Evolutionary conservation across 2,113 vertebrate species (phyloP).

Genomic region (Poicephalus gulielmi): DNA sequence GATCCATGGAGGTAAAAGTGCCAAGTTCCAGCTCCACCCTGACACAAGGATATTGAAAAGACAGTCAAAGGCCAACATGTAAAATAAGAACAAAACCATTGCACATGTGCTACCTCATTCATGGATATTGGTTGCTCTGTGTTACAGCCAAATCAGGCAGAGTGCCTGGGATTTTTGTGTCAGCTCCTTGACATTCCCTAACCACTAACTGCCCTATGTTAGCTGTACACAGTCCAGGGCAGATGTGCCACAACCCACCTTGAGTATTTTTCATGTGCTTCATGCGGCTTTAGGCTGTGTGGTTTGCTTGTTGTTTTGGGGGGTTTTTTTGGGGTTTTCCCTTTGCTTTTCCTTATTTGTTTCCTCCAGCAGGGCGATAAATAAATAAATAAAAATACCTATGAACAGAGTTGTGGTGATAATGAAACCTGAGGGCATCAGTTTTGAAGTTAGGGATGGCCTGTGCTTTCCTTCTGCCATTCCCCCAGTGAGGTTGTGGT

Average conservation of each 20-base stretch:
- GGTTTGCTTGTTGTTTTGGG: neutral
- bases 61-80: neutral
- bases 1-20: conserved; percentile 85
- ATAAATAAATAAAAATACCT: neutral
- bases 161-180: neutral
- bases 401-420: neutral
- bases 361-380: neutral
- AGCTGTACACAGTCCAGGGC: neutral
- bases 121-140: fast-evolving
- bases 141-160: neutral
- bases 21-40: conserved; percentile 60
- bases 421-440: neutral
- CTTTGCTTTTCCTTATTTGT: neutral
- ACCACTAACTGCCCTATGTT: neutral
- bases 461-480: neutral
- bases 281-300: neutral
- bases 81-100: neutral
- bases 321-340: too few relatives aligned
- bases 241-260: neutral
- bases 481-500: neutral
- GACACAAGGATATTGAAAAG: neutral
- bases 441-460: neutral
- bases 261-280: neutral
- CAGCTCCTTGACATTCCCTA: neutral
- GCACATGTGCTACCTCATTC: fast-evolving